phyloP scores from a whole-genome alignment of 2,113 vertebrate species.

The Rhinoderma darwinii region DNA sequence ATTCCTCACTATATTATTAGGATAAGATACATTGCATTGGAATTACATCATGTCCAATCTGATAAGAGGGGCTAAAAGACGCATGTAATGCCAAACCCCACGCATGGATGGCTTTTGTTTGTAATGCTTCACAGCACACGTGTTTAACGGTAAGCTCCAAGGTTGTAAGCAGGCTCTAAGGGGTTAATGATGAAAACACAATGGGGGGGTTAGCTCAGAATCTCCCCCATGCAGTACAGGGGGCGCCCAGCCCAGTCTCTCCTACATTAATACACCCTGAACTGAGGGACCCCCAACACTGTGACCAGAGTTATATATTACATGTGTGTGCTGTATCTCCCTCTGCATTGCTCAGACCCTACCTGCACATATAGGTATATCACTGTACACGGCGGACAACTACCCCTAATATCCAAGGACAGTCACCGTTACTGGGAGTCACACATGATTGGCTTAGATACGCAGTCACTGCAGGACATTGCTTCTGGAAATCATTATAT shows the following conservation, averaged over 20 bases:
- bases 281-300: not conserved
- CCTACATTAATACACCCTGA: not conserved
- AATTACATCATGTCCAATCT: not conserved
- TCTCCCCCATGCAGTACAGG: slow-evolving; percentile 17
- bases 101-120: slow-evolving; percentile 10
- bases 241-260: not conserved
- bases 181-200: slow-evolving; percentile 19
- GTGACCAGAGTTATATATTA: not conserved
- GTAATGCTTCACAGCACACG: slow-evolving; percentile 38
- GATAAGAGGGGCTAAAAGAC: not conserved
- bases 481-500: not conserved
- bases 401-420: not conserved
- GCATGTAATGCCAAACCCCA: not conserved
- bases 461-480: not conserved
- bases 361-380: not conserved
- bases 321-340: not conserved
- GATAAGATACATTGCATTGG: not conserved
- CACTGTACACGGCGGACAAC: not conserved
- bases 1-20: not conserved
- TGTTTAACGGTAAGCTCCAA: not conserved
- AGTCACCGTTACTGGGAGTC: not conserved
- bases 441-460: not conserved
- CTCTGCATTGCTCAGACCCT: not conserved
- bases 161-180: not conserved
- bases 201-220: not conserved